phyloP scores from a whole-genome alignment of 2,888 invertebrate genomes.

The Hydriomena furcata region DNA sequence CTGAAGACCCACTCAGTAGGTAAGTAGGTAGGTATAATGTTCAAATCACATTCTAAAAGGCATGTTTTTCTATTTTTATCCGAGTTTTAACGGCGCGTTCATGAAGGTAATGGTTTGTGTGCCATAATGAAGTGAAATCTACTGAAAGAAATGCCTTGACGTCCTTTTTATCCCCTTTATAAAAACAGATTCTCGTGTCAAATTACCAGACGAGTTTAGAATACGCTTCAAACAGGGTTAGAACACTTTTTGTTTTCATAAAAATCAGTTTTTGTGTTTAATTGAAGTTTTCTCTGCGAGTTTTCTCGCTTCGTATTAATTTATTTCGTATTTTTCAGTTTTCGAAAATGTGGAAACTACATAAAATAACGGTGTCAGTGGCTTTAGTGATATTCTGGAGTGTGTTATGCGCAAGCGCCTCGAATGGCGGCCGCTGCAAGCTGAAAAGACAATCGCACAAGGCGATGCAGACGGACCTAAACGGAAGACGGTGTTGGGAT shows the following conservation, averaged over 20 bases:
- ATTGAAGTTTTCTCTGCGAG: too few species aligned
- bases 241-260: too few species aligned
- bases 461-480: slow-evolving; percentile 77
- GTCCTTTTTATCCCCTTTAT: slow-evolving; percentile 59
- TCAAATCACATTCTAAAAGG: slow-evolving; percentile 57
- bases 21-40: too few species aligned
- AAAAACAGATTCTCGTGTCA: slow-evolving; percentile 50
- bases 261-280: too few species aligned
- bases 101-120: slow-evolving; percentile 65
- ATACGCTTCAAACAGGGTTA: slow-evolving; percentile 43
- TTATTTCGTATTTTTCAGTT: slow-evolving; percentile 23
- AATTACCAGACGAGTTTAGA: slow-evolving; percentile 48
- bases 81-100: slow-evolving; percentile 53
- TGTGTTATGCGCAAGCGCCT: slow-evolving; percentile 44
- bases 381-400: slow-evolving; percentile 45
- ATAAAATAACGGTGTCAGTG: slow-evolving; percentile 34
- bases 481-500: slow-evolving; percentile 90
- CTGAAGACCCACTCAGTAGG: too few species aligned
- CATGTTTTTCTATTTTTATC: slow-evolving; percentile 55
- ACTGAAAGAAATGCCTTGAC: slow-evolving; percentile 67
- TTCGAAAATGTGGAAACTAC: slow-evolving; percentile 37
- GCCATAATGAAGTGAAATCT: slow-evolving; percentile 62
- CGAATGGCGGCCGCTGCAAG: slow-evolving; percentile 57
- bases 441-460: slow-evolving; percentile 64
- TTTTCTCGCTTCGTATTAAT: too few species aligned